phyloP scores from a whole-genome alignment of 2,113 vertebrate species.

The Naja naja region DNA sequence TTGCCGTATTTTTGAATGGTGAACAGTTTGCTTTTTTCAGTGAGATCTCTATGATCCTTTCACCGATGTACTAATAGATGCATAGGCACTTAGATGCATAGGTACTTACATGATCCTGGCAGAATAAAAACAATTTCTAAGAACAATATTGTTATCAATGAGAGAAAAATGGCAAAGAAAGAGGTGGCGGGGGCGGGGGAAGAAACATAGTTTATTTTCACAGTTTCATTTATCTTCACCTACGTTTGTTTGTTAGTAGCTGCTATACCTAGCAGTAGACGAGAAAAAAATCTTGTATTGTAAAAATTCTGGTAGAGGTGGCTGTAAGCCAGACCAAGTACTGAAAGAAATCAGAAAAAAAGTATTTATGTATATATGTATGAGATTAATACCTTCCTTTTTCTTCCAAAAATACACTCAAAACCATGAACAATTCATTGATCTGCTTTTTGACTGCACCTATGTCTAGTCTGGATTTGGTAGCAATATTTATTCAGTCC shows the following conservation, averaged over 20 bases:
- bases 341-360: background rate
- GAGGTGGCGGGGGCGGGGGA: accelerated
- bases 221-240: background rate
- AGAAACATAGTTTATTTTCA: background rate
- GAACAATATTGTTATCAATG: background rate
- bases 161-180: background rate
- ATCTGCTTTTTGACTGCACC: background rate
- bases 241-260: background rate
- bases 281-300: background rate
- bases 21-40: background rate
- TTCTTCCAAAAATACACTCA: background rate
- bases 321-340: background rate
- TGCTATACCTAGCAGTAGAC: background rate
- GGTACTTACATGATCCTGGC: background rate
- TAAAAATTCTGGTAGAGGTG: background rate
- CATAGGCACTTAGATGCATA: background rate
- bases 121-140: background rate
- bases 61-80: background rate
- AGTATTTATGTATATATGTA: background rate
- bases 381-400: background rate
- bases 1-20: background rate
- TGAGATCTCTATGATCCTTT: background rate
- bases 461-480: background rate
- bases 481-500: background rate
- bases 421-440: background rate